phyloP scores from a whole-genome alignment of 2,888 invertebrate genomes.

The Andrena dorsata region DNA sequence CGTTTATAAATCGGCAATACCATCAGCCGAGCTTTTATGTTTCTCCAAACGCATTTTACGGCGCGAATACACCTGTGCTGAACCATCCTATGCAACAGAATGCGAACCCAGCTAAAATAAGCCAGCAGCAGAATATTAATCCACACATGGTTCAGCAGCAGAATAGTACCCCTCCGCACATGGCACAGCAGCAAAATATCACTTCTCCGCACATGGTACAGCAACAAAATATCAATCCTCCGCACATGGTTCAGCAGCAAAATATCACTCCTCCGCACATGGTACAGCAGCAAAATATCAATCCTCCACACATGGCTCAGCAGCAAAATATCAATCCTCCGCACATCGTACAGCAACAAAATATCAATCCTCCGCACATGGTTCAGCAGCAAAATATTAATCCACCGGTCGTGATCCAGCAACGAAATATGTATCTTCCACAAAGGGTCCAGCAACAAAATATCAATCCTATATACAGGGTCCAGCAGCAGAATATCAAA shows the following conservation, averaged over 20 bases:
- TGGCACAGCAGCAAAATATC: not conserved
- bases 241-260: not conserved
- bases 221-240: not conserved
- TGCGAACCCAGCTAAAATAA: not conserved
- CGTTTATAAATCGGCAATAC: slow-evolving; percentile 8
- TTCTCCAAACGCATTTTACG: not conserved
- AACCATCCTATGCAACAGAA: not conserved
- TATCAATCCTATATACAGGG: not conserved
- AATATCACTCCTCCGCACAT: not conserved
- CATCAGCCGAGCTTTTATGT: not conserved
- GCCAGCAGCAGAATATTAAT: not conserved
- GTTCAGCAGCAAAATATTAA: not conserved
- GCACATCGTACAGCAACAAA: not conserved
- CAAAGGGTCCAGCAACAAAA: slow-evolving; percentile 7
- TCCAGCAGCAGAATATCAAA: not conserved
- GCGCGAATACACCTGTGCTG: not conserved
- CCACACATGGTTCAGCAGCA: not conserved
- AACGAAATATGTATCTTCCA: not conserved
- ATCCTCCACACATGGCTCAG: not conserved
- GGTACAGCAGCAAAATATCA: not conserved
- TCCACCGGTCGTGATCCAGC: not conserved
- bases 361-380: not conserved
- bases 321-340: not conserved
- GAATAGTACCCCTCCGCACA: not conserved
- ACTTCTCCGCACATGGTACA: not conserved